Conservation (phyloP, 2,888 invertebrate genomes). For the Noctua fimbriata region DNA sequence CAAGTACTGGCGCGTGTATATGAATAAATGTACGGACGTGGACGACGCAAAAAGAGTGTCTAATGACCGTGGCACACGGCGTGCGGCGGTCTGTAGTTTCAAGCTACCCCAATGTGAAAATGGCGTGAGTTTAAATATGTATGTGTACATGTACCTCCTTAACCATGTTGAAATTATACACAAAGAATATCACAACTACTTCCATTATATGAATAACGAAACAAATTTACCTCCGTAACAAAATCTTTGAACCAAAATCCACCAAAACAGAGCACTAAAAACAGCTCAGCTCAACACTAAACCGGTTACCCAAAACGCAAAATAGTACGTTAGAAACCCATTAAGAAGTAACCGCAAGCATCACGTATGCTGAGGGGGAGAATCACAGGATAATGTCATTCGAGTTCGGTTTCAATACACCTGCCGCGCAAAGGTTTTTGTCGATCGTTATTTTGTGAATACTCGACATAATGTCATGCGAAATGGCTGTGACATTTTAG, state of each 20-base stretch:
- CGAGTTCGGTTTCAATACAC: conserved; percentile 50
- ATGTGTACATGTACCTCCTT: not conserved
- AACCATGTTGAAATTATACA: not conserved
- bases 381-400: conserved; percentile 55
- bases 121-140: not conserved
- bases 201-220: not conserved
- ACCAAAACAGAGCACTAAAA: conserved; percentile 23
- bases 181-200: not conserved
- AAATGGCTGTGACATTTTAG: conserved; percentile 43
- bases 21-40: not conserved
- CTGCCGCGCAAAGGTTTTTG: conserved; percentile 47
- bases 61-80: not conserved
- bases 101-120: not conserved
- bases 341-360: conserved; percentile 68
- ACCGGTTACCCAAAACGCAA: conserved; percentile 52
- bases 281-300: conserved; percentile 41
- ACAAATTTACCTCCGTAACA: conserved; percentile 2
- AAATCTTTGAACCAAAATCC: conserved; percentile 31
- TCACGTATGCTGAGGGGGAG: conserved; percentile 68
- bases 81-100: not conserved
- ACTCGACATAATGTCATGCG: conserved; percentile 61
- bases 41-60: not conserved
- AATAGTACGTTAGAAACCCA: conserved; percentile 62
- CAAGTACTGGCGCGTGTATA: not conserved
- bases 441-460: conserved; percentile 53